Percentiles rank a stretch among this genome's conserved stretches.
Evolutionary conservation across 2,888 invertebrate species (phyloP).

Genomic region (Aspidiotus rigidus): DNA sequence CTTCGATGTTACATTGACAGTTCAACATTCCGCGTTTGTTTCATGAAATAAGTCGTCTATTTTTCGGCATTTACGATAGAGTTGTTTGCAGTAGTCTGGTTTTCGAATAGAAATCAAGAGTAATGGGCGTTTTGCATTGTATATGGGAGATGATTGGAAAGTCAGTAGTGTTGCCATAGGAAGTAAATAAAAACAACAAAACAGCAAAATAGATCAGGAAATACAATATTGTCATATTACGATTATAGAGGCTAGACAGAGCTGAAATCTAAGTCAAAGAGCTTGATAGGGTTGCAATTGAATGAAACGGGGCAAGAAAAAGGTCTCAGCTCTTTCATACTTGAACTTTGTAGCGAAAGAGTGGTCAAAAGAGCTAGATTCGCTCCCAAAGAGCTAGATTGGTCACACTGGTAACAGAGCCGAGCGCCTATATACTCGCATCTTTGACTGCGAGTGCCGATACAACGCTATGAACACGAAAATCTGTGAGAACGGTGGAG

Average conservation of each 20-base stretch:
- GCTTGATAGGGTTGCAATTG: neutral
- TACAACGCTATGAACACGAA: too few species aligned
- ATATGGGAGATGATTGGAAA: neutral
- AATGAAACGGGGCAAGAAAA: neutral
- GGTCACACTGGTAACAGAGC: slow-evolving; percentile 3
- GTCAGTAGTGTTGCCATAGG: neutral
- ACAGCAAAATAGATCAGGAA: neutral
- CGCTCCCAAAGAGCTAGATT: neutral
- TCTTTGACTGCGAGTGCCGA: too few species aligned
- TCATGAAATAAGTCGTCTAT: too few species aligned
- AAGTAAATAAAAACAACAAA: neutral
- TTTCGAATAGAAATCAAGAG: too few species aligned
- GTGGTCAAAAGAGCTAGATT: too few species aligned
- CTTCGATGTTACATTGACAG: too few species aligned
- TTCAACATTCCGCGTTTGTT: too few species aligned
- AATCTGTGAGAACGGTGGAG: too few species aligned
- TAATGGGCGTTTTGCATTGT: too few species aligned
- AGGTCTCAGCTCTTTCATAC: neutral
- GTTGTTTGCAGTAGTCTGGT: too few species aligned
- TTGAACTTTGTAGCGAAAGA: neutral
- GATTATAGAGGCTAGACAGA: neutral
- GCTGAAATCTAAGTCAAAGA: neutral
- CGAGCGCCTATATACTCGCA: too few species aligned
- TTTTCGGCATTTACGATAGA: too few species aligned
- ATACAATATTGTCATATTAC: neutral